Evolutionary conservation across 2,888 invertebrate species (phyloP).

Genomic region (Rhogogaster chlorosoma): DNA sequence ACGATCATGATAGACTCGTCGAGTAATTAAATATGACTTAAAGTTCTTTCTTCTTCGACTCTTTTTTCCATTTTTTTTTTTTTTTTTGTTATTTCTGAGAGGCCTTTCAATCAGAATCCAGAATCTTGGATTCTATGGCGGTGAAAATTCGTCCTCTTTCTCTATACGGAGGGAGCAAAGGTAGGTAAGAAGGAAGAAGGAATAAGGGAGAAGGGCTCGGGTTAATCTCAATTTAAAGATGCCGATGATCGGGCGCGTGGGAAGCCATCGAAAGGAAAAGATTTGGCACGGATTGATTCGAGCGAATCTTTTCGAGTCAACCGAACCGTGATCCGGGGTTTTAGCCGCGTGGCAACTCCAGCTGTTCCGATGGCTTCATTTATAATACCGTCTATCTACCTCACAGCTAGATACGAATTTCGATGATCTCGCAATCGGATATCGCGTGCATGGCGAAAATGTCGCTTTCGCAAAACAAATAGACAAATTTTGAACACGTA

Average conservation of each 20-base stretch:
- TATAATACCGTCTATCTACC: background rate
- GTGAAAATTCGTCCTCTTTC: slow-evolving; percentile 8
- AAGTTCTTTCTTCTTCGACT: background rate
- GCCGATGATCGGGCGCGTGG: background rate
- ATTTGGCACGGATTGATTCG: slow-evolving; percentile 38
- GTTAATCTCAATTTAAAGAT: slow-evolving; percentile 47
- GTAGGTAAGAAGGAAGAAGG: background rate
- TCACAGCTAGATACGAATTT: background rate
- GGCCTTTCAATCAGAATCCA: background rate
- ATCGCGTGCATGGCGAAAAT: too few relatives aligned
- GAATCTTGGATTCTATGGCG: slow-evolving; percentile 1
- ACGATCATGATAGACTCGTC: background rate
- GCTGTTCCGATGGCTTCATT: background rate
- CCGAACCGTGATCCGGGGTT: slow-evolving; percentile 23
- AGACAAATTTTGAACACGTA: background rate
- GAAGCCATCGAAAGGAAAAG: slow-evolving; percentile 23
- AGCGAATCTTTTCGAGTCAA: slow-evolving; percentile 27
- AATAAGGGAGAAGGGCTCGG: background rate
- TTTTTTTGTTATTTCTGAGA: background rate
- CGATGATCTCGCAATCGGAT: background rate
- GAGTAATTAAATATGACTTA: background rate
- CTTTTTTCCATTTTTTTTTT: background rate
- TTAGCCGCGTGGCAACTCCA: background rate
- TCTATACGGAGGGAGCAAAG: background rate
- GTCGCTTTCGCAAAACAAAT: background rate